Evolutionary conservation across 2,113 vertebrate species (phyloP).

Genomic region (Edolisoma coerulescens): DNA sequence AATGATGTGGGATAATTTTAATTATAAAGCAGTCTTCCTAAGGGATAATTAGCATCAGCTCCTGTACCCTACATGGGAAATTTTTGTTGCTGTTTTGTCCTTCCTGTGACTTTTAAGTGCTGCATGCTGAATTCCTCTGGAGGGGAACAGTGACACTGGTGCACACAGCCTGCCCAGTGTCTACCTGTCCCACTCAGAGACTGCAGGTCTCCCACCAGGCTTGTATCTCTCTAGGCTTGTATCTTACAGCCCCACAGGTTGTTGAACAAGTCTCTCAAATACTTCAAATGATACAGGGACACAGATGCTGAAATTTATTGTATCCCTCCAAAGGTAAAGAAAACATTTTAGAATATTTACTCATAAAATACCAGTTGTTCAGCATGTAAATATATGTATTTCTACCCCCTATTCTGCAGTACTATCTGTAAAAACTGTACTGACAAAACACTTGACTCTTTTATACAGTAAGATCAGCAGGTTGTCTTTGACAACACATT

Average conservation of each 20-base stretch:
- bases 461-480: background rate
- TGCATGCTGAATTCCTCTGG: background rate
- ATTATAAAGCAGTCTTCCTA: background rate
- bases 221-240: accelerated
- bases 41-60: background rate
- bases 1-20: background rate
- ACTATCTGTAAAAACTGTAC: background rate
- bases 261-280: background rate
- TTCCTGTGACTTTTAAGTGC: background rate
- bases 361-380: background rate
- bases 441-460: background rate
- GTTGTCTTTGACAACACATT: background rate
- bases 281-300: background rate
- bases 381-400: background rate
- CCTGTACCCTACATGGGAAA: background rate
- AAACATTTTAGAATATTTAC: background rate
- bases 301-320: background rate
- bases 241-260: background rate
- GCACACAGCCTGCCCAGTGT: background rate
- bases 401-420: background rate
- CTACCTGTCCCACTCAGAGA: background rate
- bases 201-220: background rate
- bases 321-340: background rate
- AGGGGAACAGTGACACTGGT: background rate
- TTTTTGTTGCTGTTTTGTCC: background rate